Conservation (phyloP, 2,113 vertebrate genomes). For the Trichomycterus rosablanca region DNA sequence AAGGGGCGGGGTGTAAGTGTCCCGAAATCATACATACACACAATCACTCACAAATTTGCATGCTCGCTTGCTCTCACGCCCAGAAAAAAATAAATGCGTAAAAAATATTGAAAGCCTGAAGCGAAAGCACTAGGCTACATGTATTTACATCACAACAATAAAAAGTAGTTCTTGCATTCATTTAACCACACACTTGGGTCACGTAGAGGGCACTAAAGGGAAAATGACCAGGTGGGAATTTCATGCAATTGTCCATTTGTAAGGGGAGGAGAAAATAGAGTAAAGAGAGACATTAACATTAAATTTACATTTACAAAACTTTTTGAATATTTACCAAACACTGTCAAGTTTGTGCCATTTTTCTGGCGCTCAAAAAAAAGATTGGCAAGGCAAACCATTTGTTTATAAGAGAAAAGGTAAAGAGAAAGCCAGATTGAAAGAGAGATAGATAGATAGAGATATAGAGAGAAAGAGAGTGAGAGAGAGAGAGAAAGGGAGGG, state of each 20-base stretch:
- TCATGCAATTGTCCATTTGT: conserved; percentile 69
- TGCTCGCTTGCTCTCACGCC: conserved; percentile 26
- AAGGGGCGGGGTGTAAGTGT: too few relatives aligned
- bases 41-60: conserved; percentile 36
- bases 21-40: conserved; percentile 51
- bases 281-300: conserved; percentile 49
- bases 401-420: conserved; percentile 33
- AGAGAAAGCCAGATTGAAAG: too few relatives aligned
- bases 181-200: conserved; percentile 62
- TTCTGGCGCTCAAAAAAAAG: conserved; percentile 60
- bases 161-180: conserved; percentile 77
- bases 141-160: conserved; percentile 75
- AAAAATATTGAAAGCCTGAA: conserved; percentile 67
- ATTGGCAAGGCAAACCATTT: conserved; percentile 72
- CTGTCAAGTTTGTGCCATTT: conserved; percentile 64
- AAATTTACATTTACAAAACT: conserved; percentile 70
- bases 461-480: too few relatives aligned
- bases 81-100: conserved; percentile 50
- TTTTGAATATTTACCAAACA: conserved; percentile 62
- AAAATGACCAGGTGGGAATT: conserved; percentile 35
- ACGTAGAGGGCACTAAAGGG: conserved; percentile 41
- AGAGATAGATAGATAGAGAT: too few relatives aligned
- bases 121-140: conserved; percentile 67
- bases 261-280: neutral
- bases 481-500: too few relatives aligned